Percentiles rank a stretch among this genome's conserved stretches.
phyloP scores from a whole-genome alignment of 92 coral and sea anemone genomes.

The Zoanthus gigantus region DNA sequence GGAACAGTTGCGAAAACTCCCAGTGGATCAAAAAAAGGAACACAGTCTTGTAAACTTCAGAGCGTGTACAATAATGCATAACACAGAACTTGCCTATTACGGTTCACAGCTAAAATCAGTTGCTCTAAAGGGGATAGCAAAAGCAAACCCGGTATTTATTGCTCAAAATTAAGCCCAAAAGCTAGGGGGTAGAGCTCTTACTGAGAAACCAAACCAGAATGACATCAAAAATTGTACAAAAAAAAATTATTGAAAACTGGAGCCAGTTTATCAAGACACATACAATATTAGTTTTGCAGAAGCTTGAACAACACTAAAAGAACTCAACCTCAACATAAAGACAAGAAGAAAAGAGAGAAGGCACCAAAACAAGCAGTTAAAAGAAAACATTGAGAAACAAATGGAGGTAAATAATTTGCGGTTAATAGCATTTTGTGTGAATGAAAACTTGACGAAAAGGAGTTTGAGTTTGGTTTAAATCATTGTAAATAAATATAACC shows the following conservation, averaged over 20 bases:
- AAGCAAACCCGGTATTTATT: slow-evolving; percentile 46
- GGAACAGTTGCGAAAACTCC: slow-evolving; percentile 48
- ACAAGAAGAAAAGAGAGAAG: slow-evolving; percentile 38
- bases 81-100: slow-evolving; percentile 38
- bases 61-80: slow-evolving; percentile 54
- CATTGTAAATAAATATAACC: slow-evolving; percentile 1
- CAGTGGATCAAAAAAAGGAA: slow-evolving; percentile 38
- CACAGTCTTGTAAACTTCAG: slow-evolving; percentile 58
- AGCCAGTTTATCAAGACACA: slow-evolving; percentile 42
- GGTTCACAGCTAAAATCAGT: slow-evolving; percentile 48
- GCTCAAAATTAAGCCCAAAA: slow-evolving; percentile 45
- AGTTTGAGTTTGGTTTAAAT: background rate
- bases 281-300: slow-evolving; percentile 47
- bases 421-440: background rate
- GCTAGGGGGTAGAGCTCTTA: slow-evolving; percentile 16
- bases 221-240: slow-evolving; percentile 59
- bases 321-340: slow-evolving; percentile 54
- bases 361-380: slow-evolving; percentile 28
- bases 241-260: slow-evolving; percentile 45
- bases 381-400: slow-evolving; percentile 58
- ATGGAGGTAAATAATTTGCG: slow-evolving; percentile 49
- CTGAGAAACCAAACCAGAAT: slow-evolving; percentile 25
- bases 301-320: slow-evolving; percentile 35
- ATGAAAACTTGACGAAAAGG: background rate
- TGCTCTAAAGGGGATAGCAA: slow-evolving; percentile 54